Evolutionary conservation across 2,797 vertebrate genomes (phyloP).

Genomic region (Acanthornis magna): DNA sequence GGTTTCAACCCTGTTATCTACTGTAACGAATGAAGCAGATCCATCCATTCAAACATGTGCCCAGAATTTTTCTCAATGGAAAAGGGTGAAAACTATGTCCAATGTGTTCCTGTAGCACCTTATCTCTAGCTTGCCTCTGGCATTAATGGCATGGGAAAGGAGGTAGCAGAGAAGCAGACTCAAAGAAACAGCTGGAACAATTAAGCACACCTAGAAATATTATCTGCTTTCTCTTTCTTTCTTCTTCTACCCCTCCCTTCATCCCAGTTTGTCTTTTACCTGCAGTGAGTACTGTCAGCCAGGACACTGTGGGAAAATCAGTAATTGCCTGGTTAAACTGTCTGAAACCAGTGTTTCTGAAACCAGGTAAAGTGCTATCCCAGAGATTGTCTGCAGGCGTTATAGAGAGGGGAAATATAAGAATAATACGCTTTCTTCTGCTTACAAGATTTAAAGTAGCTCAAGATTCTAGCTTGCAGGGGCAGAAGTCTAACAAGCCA

Average conservation of each 20-base stretch:
- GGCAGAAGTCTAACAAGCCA: background rate
- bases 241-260: accelerated
- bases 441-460: slow-evolving; percentile 39
- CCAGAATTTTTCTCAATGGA: background rate
- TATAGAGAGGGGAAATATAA: background rate
- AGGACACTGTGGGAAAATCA: background rate
- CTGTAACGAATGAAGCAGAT: background rate
- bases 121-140: background rate
- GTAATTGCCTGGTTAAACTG: slow-evolving; percentile 10
- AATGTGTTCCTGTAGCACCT: background rate
- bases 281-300: background rate
- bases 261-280: background rate
- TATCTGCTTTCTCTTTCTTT: background rate
- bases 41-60: background rate
- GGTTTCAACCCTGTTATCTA: background rate
- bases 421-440: background rate
- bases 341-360: background rate
- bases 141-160: background rate
- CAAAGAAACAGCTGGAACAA: background rate
- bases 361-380: background rate
- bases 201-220: background rate
- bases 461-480: background rate
- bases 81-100: background rate
- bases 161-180: background rate
- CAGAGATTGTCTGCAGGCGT: background rate